These are phyloP conservation scores for Megaceryle maxima DNA, from an alignment of 2,113 vertebrate species.

Conservation along the genomic window DNA sequence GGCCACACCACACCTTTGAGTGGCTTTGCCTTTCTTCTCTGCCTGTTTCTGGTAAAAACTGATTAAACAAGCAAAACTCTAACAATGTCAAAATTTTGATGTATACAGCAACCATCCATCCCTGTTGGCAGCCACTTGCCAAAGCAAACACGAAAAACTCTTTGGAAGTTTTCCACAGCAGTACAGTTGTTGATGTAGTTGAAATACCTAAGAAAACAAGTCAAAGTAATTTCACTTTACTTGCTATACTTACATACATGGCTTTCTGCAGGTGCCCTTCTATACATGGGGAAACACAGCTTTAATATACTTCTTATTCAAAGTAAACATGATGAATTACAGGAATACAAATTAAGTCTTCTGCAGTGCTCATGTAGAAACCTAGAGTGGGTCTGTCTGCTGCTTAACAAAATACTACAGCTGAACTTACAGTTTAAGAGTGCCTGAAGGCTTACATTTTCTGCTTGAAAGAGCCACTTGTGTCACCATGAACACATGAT, in stretches of 20 bases:
- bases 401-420: neutral
- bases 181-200: neutral
- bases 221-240: neutral
- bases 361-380: neutral
- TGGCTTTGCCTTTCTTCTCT: neutral
- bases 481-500: neutral
- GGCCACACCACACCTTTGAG: neutral
- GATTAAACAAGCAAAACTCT: neutral
- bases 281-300: neutral
- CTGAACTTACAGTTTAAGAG: neutral
- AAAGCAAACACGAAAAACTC: neutral
- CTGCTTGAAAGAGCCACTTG: neutral
- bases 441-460: neutral
- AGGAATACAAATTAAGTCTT: neutral
- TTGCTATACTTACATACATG: neutral
- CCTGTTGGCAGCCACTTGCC: neutral
- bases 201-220: neutral
- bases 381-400: neutral
- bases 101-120: neutral
- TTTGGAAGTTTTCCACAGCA: neutral
- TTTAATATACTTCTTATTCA: neutral
- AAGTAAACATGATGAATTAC: neutral
- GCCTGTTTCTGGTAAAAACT: neutral
- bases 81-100: neutral
- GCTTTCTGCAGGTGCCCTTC: neutral